Percentiles rank a stretch among this genome's conserved stretches.
phyloP scores from a whole-genome alignment of 2,888 invertebrate genomes.

The Lasioglossum morio region DNA sequence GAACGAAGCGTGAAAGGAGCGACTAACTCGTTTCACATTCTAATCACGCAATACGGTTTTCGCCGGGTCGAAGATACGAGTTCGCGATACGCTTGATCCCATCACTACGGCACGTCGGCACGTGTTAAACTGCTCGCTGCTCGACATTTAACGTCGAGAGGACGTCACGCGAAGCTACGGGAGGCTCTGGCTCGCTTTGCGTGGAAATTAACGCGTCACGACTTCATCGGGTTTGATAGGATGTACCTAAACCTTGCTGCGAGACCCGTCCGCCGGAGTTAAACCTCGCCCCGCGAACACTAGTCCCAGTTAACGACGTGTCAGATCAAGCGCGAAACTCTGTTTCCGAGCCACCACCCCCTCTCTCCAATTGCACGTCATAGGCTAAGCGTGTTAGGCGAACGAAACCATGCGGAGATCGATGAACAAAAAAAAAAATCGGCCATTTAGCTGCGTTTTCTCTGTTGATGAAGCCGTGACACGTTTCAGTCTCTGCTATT shows the following conservation, averaged over 20 bases:
- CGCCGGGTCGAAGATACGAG: not conserved
- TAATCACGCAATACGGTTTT: not conserved
- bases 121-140: slow-evolving; percentile 69
- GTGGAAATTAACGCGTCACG: slow-evolving; percentile 80
- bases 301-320: slow-evolving; percentile 57
- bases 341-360: slow-evolving; percentile 35
- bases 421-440: not conserved
- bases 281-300: slow-evolving; percentile 50
- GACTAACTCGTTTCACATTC: not conserved
- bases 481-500: not conserved
- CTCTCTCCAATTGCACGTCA: slow-evolving; percentile 1
- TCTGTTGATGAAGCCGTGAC: not conserved
- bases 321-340: slow-evolving; percentile 59
- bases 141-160: slow-evolving; percentile 73
- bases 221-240: slow-evolving; percentile 76
- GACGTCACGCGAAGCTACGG: slow-evolving; percentile 76
- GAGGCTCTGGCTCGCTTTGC: slow-evolving; percentile 65
- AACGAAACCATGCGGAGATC: slow-evolving; percentile 21
- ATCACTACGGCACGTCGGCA: slow-evolving; percentile 57
- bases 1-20: not conserved
- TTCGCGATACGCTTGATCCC: slow-evolving; percentile 49
- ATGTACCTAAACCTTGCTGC: slow-evolving; percentile 61
- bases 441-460: not conserved
- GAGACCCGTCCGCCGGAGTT: slow-evolving; percentile 56
- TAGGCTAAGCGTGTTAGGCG: not conserved